Conservation (phyloP, 2,888 invertebrate genomes). For the Phasia obesa region DNA sequence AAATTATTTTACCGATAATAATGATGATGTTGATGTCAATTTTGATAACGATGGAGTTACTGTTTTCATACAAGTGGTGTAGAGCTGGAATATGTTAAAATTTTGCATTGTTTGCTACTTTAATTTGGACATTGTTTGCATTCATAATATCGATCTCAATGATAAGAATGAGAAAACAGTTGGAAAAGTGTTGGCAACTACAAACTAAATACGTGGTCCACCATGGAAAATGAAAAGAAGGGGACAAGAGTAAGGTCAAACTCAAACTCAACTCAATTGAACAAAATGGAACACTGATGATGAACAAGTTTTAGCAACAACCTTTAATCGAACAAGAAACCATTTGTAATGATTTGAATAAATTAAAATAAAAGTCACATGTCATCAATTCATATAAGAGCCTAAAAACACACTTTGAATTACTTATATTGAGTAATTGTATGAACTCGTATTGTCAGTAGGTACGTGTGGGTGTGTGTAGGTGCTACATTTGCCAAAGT, state of each 20-base stretch:
- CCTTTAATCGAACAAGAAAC: slow-evolving; percentile 16
- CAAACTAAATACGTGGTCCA: too few species aligned
- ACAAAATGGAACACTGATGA: slow-evolving; percentile 53
- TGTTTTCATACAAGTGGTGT: not conserved
- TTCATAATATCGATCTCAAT: slow-evolving; percentile 74
- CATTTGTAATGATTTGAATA: slow-evolving; percentile 32
- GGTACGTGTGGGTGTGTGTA: not conserved
- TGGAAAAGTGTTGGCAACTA: not conserved
- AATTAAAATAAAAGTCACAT: slow-evolving; percentile 23
- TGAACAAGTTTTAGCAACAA: slow-evolving; percentile 19
- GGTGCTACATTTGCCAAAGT: not conserved
- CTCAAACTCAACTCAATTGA: not conserved
- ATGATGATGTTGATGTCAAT: slow-evolving; percentile 17
- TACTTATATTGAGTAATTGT: too few species aligned
- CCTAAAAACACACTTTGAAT: slow-evolving; percentile 14
- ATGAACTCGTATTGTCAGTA: too few species aligned
- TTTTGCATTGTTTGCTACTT: slow-evolving; percentile 73
- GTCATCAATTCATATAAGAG: slow-evolving; percentile 9
- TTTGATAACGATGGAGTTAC: slow-evolving; percentile 1
- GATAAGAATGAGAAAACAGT: slow-evolving; percentile 43
- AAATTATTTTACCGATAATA: slow-evolving; percentile 28
- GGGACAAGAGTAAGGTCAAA: too few species aligned
- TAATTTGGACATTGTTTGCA: slow-evolving; percentile 80
- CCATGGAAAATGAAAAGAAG: too few species aligned
- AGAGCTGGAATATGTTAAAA: slow-evolving; percentile 39